phyloP scores from a whole-genome alignment of 2,888 invertebrate species.

The Dexiosoma caninum region DNA sequence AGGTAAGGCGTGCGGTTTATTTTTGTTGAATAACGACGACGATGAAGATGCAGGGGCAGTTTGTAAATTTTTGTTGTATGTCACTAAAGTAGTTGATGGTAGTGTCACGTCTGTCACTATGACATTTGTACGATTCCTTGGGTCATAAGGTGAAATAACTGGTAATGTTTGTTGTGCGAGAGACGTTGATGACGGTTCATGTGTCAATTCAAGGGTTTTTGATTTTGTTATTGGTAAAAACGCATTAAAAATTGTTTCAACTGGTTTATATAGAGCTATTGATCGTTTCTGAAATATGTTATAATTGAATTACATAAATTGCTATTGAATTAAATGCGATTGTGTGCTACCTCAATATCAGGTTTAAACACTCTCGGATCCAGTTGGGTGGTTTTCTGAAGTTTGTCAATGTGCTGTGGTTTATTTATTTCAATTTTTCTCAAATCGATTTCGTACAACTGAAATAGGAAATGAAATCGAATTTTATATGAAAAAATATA shows the following conservation, averaged over 20 bases:
- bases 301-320: neutral
- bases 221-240: neutral
- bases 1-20: constrained; percentile 10
- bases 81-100: constrained; percentile 26
- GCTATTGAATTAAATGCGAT: neutral
- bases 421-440: constrained; percentile 54
- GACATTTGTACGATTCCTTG: constrained; percentile 43
- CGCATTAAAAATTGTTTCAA: neutral
- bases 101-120: neutral
- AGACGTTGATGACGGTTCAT: neutral
- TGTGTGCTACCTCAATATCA: constrained; percentile 60
- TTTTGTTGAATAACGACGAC: constrained; percentile 2
- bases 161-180: neutral
- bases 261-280: neutral
- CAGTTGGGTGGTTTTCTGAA: constrained; percentile 49
- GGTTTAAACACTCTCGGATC: constrained; percentile 64
- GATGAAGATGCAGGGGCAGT: neutral
- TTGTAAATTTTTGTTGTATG: constrained; percentile 11
- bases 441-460: constrained; percentile 64
- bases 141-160: constrained; percentile 46
- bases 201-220: neutral
- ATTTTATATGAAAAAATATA: neutral
- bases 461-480: neutral
- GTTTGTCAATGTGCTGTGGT: constrained; percentile 51
- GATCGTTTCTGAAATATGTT: constrained; percentile 16